A percentile compares a stretch with the other conserved stretches of the same genome.
These are phyloP conservation scores for Bovichtus variegatus DNA, from an alignment of 2,797 vertebrate species.

Conservation along the genomic window DNA sequence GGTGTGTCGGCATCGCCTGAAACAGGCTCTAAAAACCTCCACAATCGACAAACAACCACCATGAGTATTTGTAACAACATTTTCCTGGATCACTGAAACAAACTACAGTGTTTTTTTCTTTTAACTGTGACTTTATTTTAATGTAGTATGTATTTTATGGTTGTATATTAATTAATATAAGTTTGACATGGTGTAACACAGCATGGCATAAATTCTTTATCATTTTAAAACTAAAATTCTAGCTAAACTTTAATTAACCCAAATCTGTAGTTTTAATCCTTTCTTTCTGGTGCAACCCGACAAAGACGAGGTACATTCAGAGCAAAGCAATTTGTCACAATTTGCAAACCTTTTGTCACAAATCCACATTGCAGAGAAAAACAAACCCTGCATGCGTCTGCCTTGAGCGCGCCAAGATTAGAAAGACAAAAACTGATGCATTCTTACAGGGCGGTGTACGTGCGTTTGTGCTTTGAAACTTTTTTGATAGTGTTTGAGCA, in stretches of 20 bases:
- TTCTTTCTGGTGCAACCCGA: constrained; percentile 6
- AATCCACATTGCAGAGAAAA: constrained; percentile 43
- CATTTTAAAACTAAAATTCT: background rate
- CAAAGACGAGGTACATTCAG: constrained; percentile 28
- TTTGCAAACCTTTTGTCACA: constrained; percentile 58
- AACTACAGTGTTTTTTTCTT: background rate
- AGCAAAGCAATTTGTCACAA: constrained; percentile 59
- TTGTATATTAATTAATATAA: background rate
- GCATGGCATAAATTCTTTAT: background rate
- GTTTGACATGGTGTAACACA: background rate
- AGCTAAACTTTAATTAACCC: background rate
- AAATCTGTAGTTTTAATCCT: background rate
- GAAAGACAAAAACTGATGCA: constrained; percentile 46
- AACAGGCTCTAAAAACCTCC: constrained; percentile 39
- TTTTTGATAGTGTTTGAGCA: constrained; percentile 53
- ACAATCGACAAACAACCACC: constrained; percentile 38
- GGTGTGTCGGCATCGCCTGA: constrained; percentile 23
- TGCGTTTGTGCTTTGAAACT: constrained; percentile 64
- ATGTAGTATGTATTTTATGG: background rate
- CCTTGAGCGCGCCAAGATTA: constrained; percentile 54
- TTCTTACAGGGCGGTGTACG: constrained; percentile 6
- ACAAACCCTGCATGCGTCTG: constrained; percentile 40
- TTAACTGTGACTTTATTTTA: too few relatives aligned
- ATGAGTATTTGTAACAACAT: constrained; percentile 23
- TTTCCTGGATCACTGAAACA: background rate